phyloP scores from a whole-genome alignment of 2,797 vertebrate species.

The Sebastes minor region DNA sequence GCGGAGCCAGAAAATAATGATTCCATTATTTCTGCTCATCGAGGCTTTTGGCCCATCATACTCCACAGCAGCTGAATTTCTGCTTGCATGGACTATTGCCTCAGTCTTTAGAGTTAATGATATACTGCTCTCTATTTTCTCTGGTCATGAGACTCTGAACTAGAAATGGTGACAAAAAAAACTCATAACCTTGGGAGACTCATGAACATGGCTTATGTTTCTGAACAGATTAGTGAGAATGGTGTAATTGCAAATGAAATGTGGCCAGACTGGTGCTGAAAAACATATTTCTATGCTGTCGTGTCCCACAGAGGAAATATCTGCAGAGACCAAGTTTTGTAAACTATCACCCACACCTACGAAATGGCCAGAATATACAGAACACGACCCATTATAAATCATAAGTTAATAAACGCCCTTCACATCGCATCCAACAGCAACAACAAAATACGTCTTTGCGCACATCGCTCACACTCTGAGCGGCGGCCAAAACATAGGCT shows the following conservation, averaged over 20 bases:
- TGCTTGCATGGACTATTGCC: constrained; percentile 29
- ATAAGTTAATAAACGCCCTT: constrained; percentile 9
- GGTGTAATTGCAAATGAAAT: constrained; percentile 29
- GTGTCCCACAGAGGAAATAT: constrained; percentile 1
- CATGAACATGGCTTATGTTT: constrained; percentile 4
- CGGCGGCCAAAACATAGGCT: constrained; percentile 18
- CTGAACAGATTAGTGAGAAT: constrained; percentile 15
- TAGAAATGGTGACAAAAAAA: constrained; percentile 18
- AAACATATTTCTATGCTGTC: not conserved
- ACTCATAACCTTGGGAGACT: constrained; percentile 12
- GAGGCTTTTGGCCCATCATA: constrained; percentile 31
- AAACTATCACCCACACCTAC: constrained; percentile 19
- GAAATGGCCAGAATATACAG: constrained; percentile 16
- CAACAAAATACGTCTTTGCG: constrained; percentile 9
- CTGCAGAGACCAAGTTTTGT: not conserved
- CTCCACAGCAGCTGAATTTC: constrained; percentile 32
- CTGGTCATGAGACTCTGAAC: not conserved
- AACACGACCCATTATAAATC: constrained; percentile 24
- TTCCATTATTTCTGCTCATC: constrained; percentile 53
- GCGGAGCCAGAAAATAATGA: constrained; percentile 47
- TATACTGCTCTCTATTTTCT: constrained; percentile 9
- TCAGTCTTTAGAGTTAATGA: constrained; percentile 36
- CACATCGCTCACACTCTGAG: constrained; percentile 17
- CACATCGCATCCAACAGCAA: constrained; percentile 23
- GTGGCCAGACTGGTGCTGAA: not conserved